These are phyloP conservation scores for Creontiades dilutus DNA, from an alignment of 2,888 invertebrate species.

Conservation along the genomic window DNA sequence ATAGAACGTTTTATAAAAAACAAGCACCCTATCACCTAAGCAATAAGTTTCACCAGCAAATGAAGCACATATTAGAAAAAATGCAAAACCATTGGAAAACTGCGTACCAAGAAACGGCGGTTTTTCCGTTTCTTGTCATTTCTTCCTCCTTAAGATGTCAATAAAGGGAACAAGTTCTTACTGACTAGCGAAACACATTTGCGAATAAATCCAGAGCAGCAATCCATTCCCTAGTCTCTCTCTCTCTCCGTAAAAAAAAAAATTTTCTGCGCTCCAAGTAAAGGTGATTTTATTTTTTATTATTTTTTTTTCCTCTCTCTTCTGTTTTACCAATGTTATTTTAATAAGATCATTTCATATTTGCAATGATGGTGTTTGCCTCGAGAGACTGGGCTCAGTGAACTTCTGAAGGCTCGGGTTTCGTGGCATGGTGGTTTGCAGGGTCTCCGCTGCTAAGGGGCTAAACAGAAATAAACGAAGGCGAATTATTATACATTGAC, in stretches of 20 bases:
- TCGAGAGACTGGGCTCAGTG: constrained; percentile 58
- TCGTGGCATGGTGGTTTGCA: constrained; percentile 88
- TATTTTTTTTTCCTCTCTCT: constrained; percentile 27
- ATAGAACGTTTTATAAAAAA: background rate
- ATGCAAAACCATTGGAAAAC: constrained; percentile 50
- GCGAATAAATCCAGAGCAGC: background rate
- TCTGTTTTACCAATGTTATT: constrained; percentile 45
- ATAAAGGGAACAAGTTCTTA: constrained; percentile 8
- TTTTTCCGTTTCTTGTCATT: background rate
- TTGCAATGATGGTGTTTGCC: constrained; percentile 52
- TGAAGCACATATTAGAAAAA: constrained; percentile 44
- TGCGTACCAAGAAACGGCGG: background rate
- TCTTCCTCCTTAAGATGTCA: background rate
- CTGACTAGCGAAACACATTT: constrained; percentile 38
- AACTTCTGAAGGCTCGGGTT: constrained; percentile 82
- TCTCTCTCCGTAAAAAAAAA: constrained; percentile 41
- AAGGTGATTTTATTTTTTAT: constrained; percentile 29
- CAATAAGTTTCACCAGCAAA: background rate
- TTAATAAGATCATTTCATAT: constrained; percentile 58
- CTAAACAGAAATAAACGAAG: constrained; percentile 78
- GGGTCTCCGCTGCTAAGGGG: constrained; percentile 91
- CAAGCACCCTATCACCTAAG: constrained; percentile 20
- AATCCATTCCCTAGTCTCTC: constrained; percentile 56
- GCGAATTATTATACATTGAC: constrained; percentile 18
- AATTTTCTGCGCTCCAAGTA: constrained; percentile 23